phyloP scores from a whole-genome alignment of 2,113 vertebrate genomes.

The Dromiciops gliroides region DNA sequence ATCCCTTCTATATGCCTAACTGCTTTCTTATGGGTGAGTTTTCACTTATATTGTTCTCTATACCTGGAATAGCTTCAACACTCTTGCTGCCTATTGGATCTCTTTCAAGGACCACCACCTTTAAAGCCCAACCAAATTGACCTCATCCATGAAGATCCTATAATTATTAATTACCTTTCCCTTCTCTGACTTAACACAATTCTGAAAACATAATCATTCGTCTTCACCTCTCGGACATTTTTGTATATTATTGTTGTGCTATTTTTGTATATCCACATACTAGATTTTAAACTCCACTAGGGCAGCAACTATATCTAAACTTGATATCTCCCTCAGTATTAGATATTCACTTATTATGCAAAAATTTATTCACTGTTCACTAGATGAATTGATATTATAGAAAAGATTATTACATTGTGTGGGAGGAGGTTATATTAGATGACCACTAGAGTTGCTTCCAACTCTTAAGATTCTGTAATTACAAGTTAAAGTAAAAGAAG shows the following conservation, averaged over 20 bases:
- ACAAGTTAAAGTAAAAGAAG: background rate
- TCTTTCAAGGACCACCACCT: background rate
- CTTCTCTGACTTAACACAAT: background rate
- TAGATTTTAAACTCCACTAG: too few relatives aligned
- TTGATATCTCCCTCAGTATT: background rate
- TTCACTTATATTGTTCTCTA: background rate
- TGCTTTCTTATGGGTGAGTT: background rate
- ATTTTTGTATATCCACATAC: too few relatives aligned
- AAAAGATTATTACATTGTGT: background rate
- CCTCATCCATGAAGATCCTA: background rate
- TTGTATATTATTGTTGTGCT: too few relatives aligned
- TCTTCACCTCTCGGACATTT: background rate
- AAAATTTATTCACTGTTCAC: background rate
- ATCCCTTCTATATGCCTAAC: background rate
- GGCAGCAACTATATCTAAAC: background rate
- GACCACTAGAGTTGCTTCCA: background rate
- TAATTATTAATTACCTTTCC: background rate
- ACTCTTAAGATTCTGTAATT: background rate
- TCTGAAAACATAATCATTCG: background rate
- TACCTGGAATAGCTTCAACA: background rate
- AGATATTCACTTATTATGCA: background rate
- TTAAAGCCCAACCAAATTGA: background rate
- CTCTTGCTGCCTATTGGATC: background rate
- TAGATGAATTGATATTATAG: background rate
- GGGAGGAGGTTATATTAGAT: background rate